phyloP scores from a whole-genome alignment of 2,888 invertebrate species.

The Trachelus tabidus region DNA sequence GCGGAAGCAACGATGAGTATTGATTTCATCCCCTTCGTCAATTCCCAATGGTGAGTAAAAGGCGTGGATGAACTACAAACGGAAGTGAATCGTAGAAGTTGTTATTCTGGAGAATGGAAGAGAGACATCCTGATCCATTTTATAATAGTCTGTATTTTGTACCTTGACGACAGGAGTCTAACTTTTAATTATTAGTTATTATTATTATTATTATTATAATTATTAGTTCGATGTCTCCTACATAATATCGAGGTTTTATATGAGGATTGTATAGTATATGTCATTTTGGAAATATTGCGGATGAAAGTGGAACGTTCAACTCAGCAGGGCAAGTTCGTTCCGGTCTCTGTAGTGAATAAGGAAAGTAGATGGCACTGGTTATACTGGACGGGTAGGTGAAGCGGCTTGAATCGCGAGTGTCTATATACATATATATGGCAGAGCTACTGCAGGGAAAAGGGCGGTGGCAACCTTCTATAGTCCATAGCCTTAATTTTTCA shows the following conservation, averaged over 20 bases:
- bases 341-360: slow-evolving; percentile 3
- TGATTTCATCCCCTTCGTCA: not conserved
- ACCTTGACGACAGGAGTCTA: not conserved
- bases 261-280: not conserved
- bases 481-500: not conserved
- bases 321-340: not conserved
- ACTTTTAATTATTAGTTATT: not conserved
- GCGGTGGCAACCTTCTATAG: not conserved
- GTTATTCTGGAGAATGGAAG: not conserved
- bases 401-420: not conserved
- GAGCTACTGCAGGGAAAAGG: slow-evolving; percentile 3
- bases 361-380: slow-evolving; percentile 1
- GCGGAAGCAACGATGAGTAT: not conserved
- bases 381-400: not conserved
- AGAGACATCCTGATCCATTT: not conserved
- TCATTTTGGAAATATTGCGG: not conserved
- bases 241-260: not conserved
- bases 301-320: slow-evolving; percentile 33
- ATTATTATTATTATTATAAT: too few species aligned
- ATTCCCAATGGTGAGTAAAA: not conserved
- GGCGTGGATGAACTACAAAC: not conserved
- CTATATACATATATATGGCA: not conserved
- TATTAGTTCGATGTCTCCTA: not conserved
- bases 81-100: not conserved
- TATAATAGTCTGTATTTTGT: not conserved